phyloP scores from a whole-genome alignment of 2,113 vertebrate species.

The Perccottus glenii region DNA sequence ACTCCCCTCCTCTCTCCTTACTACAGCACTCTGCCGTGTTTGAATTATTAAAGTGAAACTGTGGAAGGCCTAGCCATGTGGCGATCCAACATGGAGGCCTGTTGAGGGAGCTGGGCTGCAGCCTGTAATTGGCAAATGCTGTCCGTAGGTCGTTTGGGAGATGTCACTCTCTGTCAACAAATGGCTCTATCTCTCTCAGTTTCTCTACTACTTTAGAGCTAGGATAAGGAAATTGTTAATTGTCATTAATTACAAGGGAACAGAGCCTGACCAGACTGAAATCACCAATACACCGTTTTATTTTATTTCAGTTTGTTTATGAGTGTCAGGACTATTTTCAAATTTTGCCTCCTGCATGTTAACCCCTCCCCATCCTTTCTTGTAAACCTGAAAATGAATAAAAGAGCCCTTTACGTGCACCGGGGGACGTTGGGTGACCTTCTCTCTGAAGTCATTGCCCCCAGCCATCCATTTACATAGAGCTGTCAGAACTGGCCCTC shows the following conservation, averaged over 20 bases:
- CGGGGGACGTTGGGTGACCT: constrained; percentile 80
- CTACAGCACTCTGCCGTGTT: constrained; percentile 10
- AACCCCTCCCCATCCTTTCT: constrained; percentile 44
- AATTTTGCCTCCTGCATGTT: constrained; percentile 3
- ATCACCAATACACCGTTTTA: too few relatives aligned
- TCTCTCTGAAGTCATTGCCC: constrained; percentile 82
- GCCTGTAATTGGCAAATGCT: constrained; percentile 69
- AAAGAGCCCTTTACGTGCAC: constrained; percentile 80
- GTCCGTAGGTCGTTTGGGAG: constrained; percentile 71
- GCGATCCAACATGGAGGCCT: constrained; percentile 56
- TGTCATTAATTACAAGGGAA: too few relatives aligned
- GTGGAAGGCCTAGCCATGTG: constrained; percentile 22
- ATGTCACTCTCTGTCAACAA: constrained; percentile 57
- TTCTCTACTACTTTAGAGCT: constrained; percentile 20
- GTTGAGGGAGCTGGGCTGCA: constrained; percentile 17
- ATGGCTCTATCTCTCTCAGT: constrained; percentile 23
- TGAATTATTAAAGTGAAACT: constrained; percentile 62
- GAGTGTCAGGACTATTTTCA: too few relatives aligned
- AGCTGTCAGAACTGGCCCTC: constrained; percentile 74
- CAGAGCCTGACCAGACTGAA: too few relatives aligned
- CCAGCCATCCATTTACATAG: constrained; percentile 84
- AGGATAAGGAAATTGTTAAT: too few relatives aligned
- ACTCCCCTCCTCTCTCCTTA: constrained; percentile 14
- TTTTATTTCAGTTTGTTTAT: too few relatives aligned
- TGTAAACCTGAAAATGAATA: constrained; percentile 81